Conservation (phyloP, 2,797 vertebrate genomes). For the Eulemur coronatus region DNA sequence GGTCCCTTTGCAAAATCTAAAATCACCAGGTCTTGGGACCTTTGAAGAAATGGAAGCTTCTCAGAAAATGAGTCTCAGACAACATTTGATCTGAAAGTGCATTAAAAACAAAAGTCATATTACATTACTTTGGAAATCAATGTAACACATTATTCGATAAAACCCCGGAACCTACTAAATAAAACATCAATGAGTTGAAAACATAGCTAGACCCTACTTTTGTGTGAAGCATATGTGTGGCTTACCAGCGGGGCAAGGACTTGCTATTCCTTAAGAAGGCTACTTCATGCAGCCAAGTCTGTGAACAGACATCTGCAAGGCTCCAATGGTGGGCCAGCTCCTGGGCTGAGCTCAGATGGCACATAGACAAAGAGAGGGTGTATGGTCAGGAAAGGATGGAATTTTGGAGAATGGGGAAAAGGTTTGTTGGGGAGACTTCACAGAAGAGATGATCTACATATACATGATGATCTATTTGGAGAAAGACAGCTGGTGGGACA, state of each 20-base stretch:
- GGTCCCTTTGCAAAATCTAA: neutral
- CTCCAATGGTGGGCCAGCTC: neutral
- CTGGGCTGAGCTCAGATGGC: neutral
- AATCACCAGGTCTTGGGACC: neutral
- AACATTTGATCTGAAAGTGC: neutral
- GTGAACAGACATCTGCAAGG: neutral
- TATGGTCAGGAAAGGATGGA: neutral
- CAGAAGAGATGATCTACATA: too few relatives aligned
- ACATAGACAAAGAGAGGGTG: neutral
- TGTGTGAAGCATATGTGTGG: neutral
- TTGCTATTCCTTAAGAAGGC: neutral
- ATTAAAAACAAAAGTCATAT: neutral
- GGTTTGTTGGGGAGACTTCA: neutral
- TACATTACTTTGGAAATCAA: neutral
- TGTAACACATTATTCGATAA: neutral
- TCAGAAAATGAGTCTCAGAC: neutral
- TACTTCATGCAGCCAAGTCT: neutral
- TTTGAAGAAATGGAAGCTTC: neutral
- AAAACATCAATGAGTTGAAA: neutral
- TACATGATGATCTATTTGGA: neutral
- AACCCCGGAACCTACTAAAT: neutral
- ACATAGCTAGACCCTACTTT: neutral
- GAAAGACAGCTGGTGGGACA: neutral
- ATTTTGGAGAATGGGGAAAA: neutral
- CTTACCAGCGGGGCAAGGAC: neutral